Base-by-base conservation (phyloP, 2,888 invertebrate genomes). In the Gymnocheta viridis region DNA sequence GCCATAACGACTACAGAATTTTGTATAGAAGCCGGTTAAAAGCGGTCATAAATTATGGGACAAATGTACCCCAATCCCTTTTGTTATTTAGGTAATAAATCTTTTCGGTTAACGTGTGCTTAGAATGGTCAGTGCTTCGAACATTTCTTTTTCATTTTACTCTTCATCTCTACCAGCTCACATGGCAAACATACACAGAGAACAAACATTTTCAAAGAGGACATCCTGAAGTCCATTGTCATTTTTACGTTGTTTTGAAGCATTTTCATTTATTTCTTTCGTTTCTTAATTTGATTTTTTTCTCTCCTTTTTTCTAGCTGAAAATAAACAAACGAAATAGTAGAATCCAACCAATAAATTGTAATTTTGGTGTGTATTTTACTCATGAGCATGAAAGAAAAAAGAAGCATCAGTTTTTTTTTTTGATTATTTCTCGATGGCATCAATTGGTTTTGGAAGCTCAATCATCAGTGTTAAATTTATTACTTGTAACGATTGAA, bases 31-130 rank as follows among this genome's bases (percentile, higher is more conserved):
- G 56, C 81, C 56, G 69, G 73, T 80, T 84, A 86, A 86, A 86
- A 82, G 83, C 62, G 80, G 81, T 69, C 70, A 86, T 87, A 87
- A 87, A 86, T 87, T 86, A 87, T 86, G 74, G 80, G 58, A 66
- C 79, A 85, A 87, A 85, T 85, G 82, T 85, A 72, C 4, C 54
- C 84, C 86, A 86, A 85, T 85, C 86, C 87, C 86, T 85, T 85
- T 85, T 81, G 82, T 86, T 87, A 86, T 87, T 79, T 86, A 86
- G 85, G 86, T 80, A 86, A 87, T 86, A 87, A 87, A 87, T 87
- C 86, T 86, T 78, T 80, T 82, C 70, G 85, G 86, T 85, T 85
- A 85, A 86, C 86, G 84, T 85, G 85, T 82, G 82, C 85, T 84
- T 77, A 81, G 81, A 84, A 84, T 73, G 84, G 84, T 64, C 84